Base-by-base conservation (phyloP, 1,140 invertebrate species). In the Drosophila littoralis region DNA sequence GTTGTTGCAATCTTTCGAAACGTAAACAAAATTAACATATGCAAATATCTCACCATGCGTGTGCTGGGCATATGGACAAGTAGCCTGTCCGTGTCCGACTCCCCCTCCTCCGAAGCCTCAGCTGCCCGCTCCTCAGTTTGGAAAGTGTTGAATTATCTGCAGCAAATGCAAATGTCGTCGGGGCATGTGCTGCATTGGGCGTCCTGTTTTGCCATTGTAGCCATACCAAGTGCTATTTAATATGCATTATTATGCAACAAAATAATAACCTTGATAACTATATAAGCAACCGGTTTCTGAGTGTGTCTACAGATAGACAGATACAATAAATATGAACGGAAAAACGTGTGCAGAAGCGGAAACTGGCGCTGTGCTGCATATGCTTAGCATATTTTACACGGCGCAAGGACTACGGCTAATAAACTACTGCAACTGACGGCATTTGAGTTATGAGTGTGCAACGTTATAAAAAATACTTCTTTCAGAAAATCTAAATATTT, bases 21-120 rank as follows among this genome's bases (percentile, higher is more conserved):
- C 83, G 83, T 86, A 86, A 86, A 86, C 83, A 88, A 88, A 83
- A 88, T 88, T 88, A 88, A 79, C 83, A 88, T 88, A 89, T 88
- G 83, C 77, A 88, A 88, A 88, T 88, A 77, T 83, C 54, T 67
- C 69, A 79, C 10, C 48, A 22, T 66, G 28, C 66, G 35, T 70
- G 42, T 51, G 50, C 55, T 69, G 79, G 67, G 64, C 68, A 77
- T 81, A 77, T 74, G 70, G 82, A 85, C 78, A 76, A 85, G 85
- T 81, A 76, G 75, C 64, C 82, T 64, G 67, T 72, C 66, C 45
- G 55, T 58, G 46, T 17, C n/a, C n/a, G n/a, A 17, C 17, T 22
- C 22, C 22, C 48, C 28, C 43, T 28, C 4, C 22, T 28, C 22
- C 22, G 22, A 0, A 28, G 22, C 22, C 22, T 28, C 22, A 5